A percentile compares a stretch with the other conserved stretches of the same genome.
These are phyloP conservation scores for Acrocera orbiculus DNA, from an alignment of 2,888 invertebrate genomes.

Conservation along the genomic window DNA sequence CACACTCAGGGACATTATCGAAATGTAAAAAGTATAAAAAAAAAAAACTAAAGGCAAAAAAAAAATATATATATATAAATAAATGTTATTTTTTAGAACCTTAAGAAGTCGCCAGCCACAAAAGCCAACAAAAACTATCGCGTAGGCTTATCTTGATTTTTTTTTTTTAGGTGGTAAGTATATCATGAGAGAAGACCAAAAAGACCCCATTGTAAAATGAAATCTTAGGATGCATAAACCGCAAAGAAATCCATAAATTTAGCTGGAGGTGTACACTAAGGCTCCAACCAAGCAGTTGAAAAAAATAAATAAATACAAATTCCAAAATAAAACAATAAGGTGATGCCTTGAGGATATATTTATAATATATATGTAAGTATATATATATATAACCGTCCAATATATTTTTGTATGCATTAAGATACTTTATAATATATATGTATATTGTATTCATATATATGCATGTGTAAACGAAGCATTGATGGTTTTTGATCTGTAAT, in stretches of 20 bases:
- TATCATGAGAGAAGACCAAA: constrained; percentile 3
- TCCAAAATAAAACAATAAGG: too few relatives aligned
- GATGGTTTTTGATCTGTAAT: too few relatives aligned
- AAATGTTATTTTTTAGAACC: neutral
- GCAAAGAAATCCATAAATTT: constrained; percentile 9
- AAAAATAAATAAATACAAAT: too few relatives aligned
- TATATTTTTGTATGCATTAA: too few relatives aligned
- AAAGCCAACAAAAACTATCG: constrained; percentile 3
- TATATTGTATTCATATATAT: constrained; percentile 1
- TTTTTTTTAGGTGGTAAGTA: constrained; percentile 2
- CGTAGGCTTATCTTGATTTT: constrained; percentile 3
- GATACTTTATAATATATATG: too few relatives aligned
- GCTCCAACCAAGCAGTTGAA: too few relatives aligned
- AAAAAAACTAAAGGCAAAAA: constrained; percentile 1
- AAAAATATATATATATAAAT: constrained; percentile 1
- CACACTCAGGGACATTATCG: constrained; percentile 3
- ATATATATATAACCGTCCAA: too few relatives aligned
- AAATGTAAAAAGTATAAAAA: constrained; percentile 1
- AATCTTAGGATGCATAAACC: too few relatives aligned
- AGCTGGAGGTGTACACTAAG: too few relatives aligned
- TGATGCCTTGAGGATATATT: too few relatives aligned
- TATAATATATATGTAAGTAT: too few relatives aligned
- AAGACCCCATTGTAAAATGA: too few relatives aligned
- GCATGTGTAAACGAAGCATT: constrained; percentile 5
- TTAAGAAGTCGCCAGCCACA: constrained; percentile 2